These are phyloP conservation scores for Noctua fimbriata DNA, from an alignment of 2,888 invertebrate species.

Conservation along the genomic window DNA sequence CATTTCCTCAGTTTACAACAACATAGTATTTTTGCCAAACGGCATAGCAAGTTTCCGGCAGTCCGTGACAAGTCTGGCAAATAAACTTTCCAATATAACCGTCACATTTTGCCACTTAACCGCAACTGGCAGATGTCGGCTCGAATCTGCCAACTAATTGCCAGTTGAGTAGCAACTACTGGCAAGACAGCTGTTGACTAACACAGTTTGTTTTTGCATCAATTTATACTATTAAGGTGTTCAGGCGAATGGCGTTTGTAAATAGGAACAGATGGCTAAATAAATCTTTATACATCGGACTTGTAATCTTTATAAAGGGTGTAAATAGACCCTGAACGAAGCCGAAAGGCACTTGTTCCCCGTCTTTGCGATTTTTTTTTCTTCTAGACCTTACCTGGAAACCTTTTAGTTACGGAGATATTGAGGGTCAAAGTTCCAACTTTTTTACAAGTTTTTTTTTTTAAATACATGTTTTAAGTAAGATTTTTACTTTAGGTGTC, in stretches of 20 bases:
- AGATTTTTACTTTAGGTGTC: no score
- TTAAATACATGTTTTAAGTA: no score
- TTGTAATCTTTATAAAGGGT: not conserved
- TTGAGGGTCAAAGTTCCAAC: no score
- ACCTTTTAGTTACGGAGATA: no score
- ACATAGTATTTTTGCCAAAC: slow-evolving; percentile 22
- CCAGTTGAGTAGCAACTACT: slow-evolving; percentile 49
- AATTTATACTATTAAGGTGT: not conserved
- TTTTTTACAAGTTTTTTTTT: no score
- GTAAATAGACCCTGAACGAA: no score
- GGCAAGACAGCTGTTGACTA: slow-evolving; percentile 38
- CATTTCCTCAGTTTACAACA: not conserved
- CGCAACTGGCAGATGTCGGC: slow-evolving; percentile 54
- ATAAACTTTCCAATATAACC: slow-evolving; percentile 45
- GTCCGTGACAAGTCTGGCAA: slow-evolving; percentile 44
- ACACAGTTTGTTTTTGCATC: slow-evolving; percentile 21
- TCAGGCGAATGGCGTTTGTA: not conserved
- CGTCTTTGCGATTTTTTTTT: no score
- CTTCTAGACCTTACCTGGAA: no score
- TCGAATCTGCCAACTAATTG: slow-evolving; percentile 57
- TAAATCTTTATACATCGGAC: not conserved
- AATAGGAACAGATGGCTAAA: not conserved
- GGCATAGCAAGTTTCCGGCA: slow-evolving; percentile 29
- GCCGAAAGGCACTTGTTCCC: no score
- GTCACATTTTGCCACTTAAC: slow-evolving; percentile 50